phyloP scores from a whole-genome alignment of 2,888 invertebrate species.

The Deilephila elpenor region DNA sequence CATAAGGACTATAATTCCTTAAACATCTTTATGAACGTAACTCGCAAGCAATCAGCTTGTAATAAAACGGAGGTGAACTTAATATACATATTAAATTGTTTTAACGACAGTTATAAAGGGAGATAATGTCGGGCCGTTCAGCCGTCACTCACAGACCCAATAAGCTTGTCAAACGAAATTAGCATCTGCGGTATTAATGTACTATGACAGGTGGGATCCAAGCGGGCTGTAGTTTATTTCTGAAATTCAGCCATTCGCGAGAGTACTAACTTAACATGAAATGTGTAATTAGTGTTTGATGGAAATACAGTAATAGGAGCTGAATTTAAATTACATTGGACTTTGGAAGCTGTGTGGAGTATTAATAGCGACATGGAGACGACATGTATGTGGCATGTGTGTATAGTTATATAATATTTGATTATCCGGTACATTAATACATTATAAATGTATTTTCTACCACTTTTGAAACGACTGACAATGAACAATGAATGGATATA shows the following conservation, averaged over 20 bases:
- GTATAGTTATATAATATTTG: not conserved
- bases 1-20: not conserved
- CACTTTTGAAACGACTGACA: too few relatives aligned
- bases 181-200: conserved; percentile 41
- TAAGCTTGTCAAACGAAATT: conserved; percentile 48
- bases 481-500: too few relatives aligned
- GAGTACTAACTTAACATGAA: not conserved
- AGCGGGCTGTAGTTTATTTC: not conserved
- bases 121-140: conserved; percentile 38
- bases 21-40: conserved; percentile 9
- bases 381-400: not conserved
- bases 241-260: not conserved
- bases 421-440: too few relatives aligned
- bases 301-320: not conserved
- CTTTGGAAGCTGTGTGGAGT: not conserved
- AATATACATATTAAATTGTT: conserved; percentile 47
- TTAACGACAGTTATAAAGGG: conserved; percentile 37
- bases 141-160: conserved; percentile 48
- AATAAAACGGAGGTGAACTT: conserved; percentile 38
- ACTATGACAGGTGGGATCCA: conserved; percentile 12
- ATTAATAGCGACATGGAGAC: too few relatives aligned
- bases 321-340: conserved; percentile 5
- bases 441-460: too few relatives aligned
- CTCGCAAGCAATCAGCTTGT: conserved; percentile 29
- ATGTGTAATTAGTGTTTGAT: conserved; percentile 1